phyloP scores from a whole-genome alignment of 2,888 invertebrate genomes.

The Mesorhabditis belari region DNA sequence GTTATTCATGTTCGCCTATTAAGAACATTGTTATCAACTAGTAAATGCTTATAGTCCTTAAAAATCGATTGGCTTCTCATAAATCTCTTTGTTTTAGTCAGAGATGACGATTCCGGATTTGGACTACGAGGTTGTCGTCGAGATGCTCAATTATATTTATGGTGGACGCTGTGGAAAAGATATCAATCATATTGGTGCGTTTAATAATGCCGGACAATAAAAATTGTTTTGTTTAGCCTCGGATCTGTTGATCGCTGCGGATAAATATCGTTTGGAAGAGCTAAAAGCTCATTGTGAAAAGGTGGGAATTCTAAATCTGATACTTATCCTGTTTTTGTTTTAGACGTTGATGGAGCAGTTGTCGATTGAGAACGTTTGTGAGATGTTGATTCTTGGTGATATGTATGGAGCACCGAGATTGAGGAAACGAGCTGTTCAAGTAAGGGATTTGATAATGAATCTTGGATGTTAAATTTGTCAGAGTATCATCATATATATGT shows the following conservation, averaged over 20 bases:
- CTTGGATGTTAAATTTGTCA: no score
- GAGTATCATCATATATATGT: no score
- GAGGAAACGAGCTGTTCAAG: conserved; percentile 38
- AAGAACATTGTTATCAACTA: no score
- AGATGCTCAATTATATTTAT: conserved; percentile 52
- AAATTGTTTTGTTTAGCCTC: conserved; percentile 15
- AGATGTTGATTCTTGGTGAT: conserved; percentile 49
- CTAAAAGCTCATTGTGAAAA: conserved; percentile 44
- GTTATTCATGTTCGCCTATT: no score
- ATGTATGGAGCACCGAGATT: conserved; percentile 39
- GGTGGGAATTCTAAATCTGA: not conserved
- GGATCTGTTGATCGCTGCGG: conserved; percentile 52
- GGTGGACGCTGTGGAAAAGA: conserved; percentile 44
- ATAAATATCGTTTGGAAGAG: conserved; percentile 49
- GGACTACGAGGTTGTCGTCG: conserved; percentile 49
- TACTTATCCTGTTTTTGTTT: no score
- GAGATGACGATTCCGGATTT: conserved; percentile 47
- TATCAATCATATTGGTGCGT: conserved; percentile 42
- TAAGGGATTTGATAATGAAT: no score
- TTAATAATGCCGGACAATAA: not conserved
- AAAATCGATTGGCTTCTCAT: no score
- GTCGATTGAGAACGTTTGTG: conserved; percentile 47
- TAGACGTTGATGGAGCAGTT: conserved; percentile 37
- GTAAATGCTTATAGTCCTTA: no score
- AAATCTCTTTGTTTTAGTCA: conserved; percentile 25